Percentiles rank a stretch among this genome's conserved stretches.
phyloP scores from a whole-genome alignment of 2,113 vertebrate genomes.

The Lasiurus borealis region DNA sequence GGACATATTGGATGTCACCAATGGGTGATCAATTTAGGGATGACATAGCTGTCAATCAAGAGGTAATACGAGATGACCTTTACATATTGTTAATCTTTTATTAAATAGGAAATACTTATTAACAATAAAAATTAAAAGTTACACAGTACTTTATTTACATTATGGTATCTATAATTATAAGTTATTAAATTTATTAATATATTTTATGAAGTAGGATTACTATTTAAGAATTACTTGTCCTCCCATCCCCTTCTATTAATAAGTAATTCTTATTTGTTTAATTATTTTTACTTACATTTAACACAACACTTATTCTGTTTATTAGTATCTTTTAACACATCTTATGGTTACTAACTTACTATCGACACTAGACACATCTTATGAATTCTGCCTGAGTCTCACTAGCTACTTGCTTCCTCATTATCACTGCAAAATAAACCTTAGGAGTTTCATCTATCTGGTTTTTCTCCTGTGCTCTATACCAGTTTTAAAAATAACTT shows the following conservation, averaged over 20 bases:
- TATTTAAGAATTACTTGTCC: neutral
- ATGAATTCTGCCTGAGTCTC: neutral
- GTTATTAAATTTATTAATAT: neutral
- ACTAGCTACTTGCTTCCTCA: neutral
- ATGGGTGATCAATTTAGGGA: neutral
- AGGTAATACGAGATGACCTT: neutral
- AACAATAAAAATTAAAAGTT: neutral
- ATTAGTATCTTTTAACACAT: neutral
- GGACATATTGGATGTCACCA: neutral
- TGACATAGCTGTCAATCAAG: neutral
- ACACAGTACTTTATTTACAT: neutral
- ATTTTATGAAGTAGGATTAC: conserved; percentile 1
- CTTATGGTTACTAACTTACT: neutral
- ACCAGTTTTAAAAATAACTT: neutral
- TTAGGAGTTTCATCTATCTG: neutral
- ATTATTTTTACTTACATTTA: neutral
- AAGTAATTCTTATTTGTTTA: neutral
- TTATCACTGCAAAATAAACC: neutral
- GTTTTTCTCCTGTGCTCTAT: neutral
- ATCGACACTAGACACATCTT: neutral
- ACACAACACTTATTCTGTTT: neutral
- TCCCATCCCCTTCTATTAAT: neutral
- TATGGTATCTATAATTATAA: neutral
- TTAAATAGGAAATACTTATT: neutral
- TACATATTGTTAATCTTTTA: conserved; percentile 11